Evolutionary conservation across 2,113 vertebrate genomes (phyloP).

Genomic region (Grallaria varia): DNA sequence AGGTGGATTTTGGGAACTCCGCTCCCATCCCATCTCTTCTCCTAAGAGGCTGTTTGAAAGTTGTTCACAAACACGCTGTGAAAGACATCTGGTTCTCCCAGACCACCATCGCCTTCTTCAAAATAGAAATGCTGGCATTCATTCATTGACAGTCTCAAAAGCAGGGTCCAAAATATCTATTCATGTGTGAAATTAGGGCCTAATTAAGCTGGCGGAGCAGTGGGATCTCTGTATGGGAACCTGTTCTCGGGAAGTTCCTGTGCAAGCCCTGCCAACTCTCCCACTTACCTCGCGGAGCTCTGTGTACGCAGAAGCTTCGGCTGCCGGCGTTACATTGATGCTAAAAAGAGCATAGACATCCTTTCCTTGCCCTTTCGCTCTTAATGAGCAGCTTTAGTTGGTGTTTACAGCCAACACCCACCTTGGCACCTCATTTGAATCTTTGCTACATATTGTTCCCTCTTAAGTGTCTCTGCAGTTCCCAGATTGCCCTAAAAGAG

Average conservation of each 20-base stretch:
- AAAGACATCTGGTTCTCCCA: not conserved
- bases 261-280: not conserved
- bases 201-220: constrained; percentile 10
- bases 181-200: not conserved
- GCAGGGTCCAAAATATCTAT: not conserved
- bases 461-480: not conserved
- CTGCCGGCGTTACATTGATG: not conserved
- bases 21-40: not conserved
- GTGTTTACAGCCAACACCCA: not conserved
- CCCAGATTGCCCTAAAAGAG: not conserved
- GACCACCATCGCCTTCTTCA: not conserved
- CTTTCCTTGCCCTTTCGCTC: not conserved
- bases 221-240: not conserved
- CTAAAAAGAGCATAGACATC: not conserved
- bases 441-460: not conserved
- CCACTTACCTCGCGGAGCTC: not conserved
- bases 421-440: not conserved
- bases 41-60: not conserved
- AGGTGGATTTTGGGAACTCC: not conserved
- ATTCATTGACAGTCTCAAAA: not conserved
- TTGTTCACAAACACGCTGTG: not conserved
- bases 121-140: not conserved
- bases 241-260: not conserved
- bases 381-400: not conserved
- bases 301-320: not conserved